These are phyloP conservation scores for Dicaeum eximium DNA, from an alignment of 2,113 vertebrate genomes.

Conservation along the genomic window DNA sequence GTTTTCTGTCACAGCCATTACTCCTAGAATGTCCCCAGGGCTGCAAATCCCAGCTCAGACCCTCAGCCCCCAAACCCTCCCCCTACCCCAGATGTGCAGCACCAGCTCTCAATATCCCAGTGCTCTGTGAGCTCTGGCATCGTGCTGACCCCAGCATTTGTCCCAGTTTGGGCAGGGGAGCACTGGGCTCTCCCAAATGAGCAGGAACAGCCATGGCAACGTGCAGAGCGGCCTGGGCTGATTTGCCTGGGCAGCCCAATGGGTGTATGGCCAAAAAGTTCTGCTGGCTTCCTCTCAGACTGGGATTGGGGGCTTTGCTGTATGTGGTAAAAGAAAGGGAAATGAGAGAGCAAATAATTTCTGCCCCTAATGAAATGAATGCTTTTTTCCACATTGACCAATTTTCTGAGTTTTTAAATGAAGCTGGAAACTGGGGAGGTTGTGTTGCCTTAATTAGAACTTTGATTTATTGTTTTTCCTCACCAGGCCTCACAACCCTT, in stretches of 20 bases:
- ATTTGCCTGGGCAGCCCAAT: background rate
- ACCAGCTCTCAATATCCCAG: background rate
- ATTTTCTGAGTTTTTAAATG: background rate
- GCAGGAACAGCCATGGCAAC: accelerated
- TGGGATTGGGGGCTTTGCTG: background rate
- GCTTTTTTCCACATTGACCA: background rate
- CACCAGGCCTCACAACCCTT: background rate
- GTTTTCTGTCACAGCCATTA: background rate
- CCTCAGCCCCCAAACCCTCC: background rate
- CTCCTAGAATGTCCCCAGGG: background rate
- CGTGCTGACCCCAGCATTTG: background rate
- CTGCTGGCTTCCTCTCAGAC: background rate
- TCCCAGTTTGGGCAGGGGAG: background rate
- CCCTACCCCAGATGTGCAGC: background rate
- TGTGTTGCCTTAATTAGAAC: background rate
- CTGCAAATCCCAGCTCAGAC: background rate
- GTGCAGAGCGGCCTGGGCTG: background rate
- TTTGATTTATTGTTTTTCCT: background rate
- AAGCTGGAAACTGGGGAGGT: background rate
- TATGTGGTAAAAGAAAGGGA: background rate
- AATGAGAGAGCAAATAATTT: background rate
- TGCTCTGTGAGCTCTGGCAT: background rate
- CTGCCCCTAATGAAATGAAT: background rate
- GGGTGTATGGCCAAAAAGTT: background rate
- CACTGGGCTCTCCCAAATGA: background rate